Base-by-base conservation (phyloP, 35 echinoderm and acorn worm species). In the Lytechinus pictus region DNA sequence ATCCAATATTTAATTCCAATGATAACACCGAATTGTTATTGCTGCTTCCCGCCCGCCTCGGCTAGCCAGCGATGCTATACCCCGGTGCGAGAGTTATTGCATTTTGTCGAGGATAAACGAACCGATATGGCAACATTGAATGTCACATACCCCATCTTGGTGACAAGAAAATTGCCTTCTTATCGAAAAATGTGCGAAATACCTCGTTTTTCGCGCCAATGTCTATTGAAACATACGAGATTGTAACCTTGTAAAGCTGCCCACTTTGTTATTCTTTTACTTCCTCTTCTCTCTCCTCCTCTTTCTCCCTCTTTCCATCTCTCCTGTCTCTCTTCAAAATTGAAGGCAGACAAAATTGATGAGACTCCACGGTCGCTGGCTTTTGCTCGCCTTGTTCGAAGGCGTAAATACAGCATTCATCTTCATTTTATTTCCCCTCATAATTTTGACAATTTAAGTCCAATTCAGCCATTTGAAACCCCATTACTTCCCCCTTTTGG, bases 371-470 rank as follows among this genome's bases (percentile, higher is more conserved):
- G n/a, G 66, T 7, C 21, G 19, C 19, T 79, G 2, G 19, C 66
- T 79, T 79, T 24, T 79, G 66, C 66, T 58, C 56, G 66, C n/a
- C 19, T 79, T 79, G 66, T 79, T 79, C 66, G 0, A 24, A 79
- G 21, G 66, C 66, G 66, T 79, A 79, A 79, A 79, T 79, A 79
- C 88, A 52, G 88, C 88, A 90, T 90, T 90, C 88, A 90, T 90
- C 88, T 90, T 90, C 88, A 90, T 90, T 90, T 52, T 54, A 90
- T 90, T 90, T 8, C 88, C 52, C 66, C 88, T 90, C 52, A 54
- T 90, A 90, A 90, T 90, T 90, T 90, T 54, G 88, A 90, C 88
- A 90, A 90, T 90, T 90, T 90, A 90, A 90, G 88, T 90, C 88
- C 88, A 90, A 90, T 90, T 90, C 88, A 90, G 88, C 88, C 88